Percentiles rank a stretch among this genome's conserved stretches.
Conservation (phyloP, 2,888 invertebrate genomes). For the Agonopterix alstromeriana region DNA sequence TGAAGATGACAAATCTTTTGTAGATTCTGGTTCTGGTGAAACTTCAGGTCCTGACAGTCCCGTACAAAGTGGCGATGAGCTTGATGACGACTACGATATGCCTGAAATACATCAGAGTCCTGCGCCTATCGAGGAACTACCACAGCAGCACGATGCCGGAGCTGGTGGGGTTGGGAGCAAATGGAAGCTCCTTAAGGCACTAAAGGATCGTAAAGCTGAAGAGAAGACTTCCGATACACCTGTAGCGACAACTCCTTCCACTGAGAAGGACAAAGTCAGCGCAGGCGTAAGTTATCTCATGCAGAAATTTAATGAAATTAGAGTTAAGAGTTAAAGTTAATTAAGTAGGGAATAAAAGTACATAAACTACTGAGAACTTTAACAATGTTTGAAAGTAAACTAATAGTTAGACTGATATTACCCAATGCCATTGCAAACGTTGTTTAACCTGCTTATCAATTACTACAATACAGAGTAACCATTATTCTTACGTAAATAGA, state of each 20-base stretch:
- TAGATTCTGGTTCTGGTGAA: conserved; percentile 85
- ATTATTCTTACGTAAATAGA: conserved; percentile 16
- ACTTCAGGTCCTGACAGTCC: conserved; percentile 94
- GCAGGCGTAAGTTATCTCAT: conserved; percentile 80
- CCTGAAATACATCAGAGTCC: conserved; percentile 60
- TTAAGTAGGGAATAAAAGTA: conserved; percentile 9
- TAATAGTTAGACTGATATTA: conserved; percentile 49
- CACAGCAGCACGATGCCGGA: conserved; percentile 71
- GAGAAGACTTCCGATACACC: conserved; percentile 86
- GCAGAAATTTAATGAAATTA: conserved; percentile 81
- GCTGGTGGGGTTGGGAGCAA: conserved; percentile 81
- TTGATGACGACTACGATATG: conserved; percentile 80
- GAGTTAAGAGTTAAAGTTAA: conserved; percentile 75
- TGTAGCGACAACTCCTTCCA: conserved; percentile 77
- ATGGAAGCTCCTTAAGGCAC: conserved; percentile 92
- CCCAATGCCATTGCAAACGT: conserved; percentile 32
- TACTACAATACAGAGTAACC: conserved; percentile 18
- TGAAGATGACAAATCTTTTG: conserved; percentile 64
- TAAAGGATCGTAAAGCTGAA: conserved; percentile 93
- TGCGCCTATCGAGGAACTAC: conserved; percentile 33
- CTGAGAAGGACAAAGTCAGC: conserved; percentile 81
- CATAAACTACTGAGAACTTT: conserved; percentile 19
- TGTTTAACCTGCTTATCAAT: conserved; percentile 43
- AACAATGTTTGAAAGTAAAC: conserved; percentile 22
- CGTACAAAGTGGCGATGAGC: conserved; percentile 83